Percentiles rank a stretch among this genome's conserved stretches.
phyloP scores from a whole-genome alignment of 2,113 vertebrate species.

The Stegastes partitus region DNA sequence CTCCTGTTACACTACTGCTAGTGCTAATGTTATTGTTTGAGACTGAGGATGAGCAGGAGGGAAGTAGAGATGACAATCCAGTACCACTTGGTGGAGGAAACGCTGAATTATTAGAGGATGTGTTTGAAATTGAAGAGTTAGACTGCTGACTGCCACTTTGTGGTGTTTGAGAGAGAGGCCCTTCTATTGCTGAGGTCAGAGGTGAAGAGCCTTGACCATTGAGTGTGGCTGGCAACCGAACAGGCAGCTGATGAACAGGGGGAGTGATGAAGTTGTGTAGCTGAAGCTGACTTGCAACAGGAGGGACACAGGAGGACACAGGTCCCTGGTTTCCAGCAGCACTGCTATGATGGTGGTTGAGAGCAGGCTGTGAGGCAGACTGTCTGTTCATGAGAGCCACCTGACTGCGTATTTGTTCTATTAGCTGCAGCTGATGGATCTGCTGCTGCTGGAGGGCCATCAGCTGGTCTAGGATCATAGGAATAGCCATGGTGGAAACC shows the following conservation, averaged over 20 bases:
- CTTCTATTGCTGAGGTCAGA: slow-evolving; percentile 85
- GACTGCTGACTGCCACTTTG: slow-evolving; percentile 87
- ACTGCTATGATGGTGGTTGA: slow-evolving; percentile 83
- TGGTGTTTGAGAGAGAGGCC: slow-evolving; percentile 85
- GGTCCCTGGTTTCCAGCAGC: slow-evolving; percentile 79
- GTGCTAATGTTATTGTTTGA: slow-evolving; percentile 76
- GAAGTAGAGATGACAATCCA: slow-evolving; percentile 83
- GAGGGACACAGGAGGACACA: slow-evolving; percentile 79
- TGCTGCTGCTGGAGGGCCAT: slow-evolving; percentile 98
- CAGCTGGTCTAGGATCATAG: slow-evolving; percentile 97
- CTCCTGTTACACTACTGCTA: slow-evolving; percentile 71
- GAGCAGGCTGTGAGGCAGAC: slow-evolving; percentile 83
- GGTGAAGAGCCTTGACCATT: slow-evolving; percentile 81
- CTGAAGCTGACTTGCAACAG: slow-evolving; percentile 88
- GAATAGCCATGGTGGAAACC: slow-evolving; percentile 92
- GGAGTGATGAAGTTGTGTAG: slow-evolving; percentile 90
- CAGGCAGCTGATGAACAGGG: slow-evolving; percentile 89
- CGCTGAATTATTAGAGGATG: slow-evolving; percentile 82
- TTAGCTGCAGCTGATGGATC: slow-evolving; percentile 97
- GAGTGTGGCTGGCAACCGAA: slow-evolving; percentile 84
- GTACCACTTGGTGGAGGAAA: slow-evolving; percentile 81
- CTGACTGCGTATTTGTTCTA: slow-evolving; percentile 98
- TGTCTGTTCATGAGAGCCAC: slow-evolving; percentile 96
- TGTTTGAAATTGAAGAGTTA: slow-evolving; percentile 83
- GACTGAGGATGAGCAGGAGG: slow-evolving; percentile 83